phyloP scores from a whole-genome alignment of 1,140 invertebrate species.

The Heliothis subflexa region DNA sequence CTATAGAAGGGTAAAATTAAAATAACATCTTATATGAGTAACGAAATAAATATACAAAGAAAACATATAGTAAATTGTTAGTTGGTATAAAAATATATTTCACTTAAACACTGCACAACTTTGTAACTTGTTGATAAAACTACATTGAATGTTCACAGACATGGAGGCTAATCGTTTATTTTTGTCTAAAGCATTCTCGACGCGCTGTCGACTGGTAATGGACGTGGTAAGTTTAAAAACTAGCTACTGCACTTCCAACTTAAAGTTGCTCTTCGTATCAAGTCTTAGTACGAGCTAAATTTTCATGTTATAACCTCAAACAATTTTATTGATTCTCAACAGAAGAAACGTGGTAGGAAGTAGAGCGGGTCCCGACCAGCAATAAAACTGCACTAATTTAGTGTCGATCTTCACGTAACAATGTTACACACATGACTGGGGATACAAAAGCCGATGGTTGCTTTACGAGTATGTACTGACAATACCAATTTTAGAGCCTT shows the following conservation, averaged over 20 bases:
- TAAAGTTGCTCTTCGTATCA: neutral
- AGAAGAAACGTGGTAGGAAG: constrained; percentile 39
- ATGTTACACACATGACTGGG: constrained; percentile 59
- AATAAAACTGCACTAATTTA: constrained; percentile 61
- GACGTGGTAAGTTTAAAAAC: constrained; percentile 2
- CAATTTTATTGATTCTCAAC: constrained; percentile 29
- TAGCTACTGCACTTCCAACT: neutral
- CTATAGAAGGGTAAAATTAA: constrained; percentile 30
- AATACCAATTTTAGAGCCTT: constrained; percentile 64
- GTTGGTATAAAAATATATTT: no score
- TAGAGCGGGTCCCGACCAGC: constrained; percentile 48
- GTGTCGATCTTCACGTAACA: constrained; percentile 63
- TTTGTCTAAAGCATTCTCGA: neutral
- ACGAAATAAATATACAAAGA: neutral
- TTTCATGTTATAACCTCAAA: constrained; percentile 22
- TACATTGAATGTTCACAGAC: neutral
- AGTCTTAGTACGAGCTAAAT: neutral
- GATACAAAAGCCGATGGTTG: constrained; percentile 62
- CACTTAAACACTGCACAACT: neutral
- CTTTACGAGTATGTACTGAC: constrained; percentile 68
- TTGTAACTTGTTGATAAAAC: neutral
- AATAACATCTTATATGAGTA: neutral
- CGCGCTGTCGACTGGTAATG: constrained; percentile 11
- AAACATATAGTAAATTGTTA: no score
- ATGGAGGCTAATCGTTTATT: constrained; percentile 8